These are phyloP conservation scores for Eremobia ochroleuca DNA, from an alignment of 2,888 invertebrate species.

Conservation along the genomic window DNA sequence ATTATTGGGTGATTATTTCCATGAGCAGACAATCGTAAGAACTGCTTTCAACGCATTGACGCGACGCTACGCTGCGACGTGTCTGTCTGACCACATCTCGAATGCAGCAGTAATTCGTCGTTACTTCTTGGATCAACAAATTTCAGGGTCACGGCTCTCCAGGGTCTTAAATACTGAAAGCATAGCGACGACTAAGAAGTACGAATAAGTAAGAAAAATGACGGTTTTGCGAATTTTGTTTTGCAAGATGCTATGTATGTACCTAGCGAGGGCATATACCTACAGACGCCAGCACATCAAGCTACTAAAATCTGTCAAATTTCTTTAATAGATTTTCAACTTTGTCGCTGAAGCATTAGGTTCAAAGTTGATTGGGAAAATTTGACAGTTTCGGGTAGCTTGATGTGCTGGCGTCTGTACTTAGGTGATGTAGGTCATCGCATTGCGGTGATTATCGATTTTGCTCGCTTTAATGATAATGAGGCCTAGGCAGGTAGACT, in stretches of 20 bases:
- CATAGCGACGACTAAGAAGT: too few species aligned
- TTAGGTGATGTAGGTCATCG: slow-evolving; percentile 30
- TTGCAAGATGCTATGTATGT: background rate
- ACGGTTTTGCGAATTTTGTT: background rate
- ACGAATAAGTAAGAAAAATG: background rate
- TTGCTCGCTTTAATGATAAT: background rate
- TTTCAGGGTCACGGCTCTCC: background rate
- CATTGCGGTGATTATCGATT: slow-evolving; percentile 33
- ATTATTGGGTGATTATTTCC: background rate
- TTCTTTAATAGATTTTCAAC: too few species aligned
- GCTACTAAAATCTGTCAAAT: too few species aligned
- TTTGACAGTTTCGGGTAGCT: too few species aligned
- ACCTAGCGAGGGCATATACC: too few species aligned
- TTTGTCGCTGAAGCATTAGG: too few species aligned
- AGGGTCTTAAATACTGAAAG: background rate
- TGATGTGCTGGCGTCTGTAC: too few species aligned
- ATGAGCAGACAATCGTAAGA: background rate
- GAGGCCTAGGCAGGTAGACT: background rate
- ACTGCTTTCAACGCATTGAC: background rate
- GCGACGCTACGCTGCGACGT: background rate
- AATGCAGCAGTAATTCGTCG: background rate
- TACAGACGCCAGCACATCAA: too few species aligned
- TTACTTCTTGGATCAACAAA: background rate
- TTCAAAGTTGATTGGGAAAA: too few species aligned
- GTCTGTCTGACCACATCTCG: background rate